These are phyloP conservation scores for Clamator glandarius DNA, from an alignment of 2,797 vertebrate species.

Conservation along the genomic window DNA sequence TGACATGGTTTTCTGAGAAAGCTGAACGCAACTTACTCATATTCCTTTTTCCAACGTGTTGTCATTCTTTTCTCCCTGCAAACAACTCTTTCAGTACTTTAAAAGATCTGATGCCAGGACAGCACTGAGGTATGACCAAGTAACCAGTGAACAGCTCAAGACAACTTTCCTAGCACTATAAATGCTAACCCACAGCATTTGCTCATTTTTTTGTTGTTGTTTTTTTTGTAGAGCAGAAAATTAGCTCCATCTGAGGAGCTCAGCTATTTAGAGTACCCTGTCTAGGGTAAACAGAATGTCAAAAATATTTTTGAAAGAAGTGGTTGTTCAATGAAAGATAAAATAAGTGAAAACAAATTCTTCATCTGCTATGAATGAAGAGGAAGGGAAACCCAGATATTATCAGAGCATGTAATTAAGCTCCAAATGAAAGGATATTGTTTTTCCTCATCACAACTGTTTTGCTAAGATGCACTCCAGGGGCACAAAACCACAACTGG, in stretches of 20 bases:
- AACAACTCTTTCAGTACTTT: neutral
- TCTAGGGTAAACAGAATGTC: neutral
- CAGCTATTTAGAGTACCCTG: neutral
- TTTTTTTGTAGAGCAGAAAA: neutral
- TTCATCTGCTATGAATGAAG: neutral
- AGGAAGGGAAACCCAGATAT: neutral
- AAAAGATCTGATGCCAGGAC: neutral
- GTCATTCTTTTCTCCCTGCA: neutral
- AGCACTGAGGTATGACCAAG: neutral
- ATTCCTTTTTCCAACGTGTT: neutral
- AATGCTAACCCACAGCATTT: neutral
- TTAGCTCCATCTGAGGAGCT: neutral
- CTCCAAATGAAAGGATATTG: slow-evolving; percentile 16
- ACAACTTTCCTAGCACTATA: neutral
- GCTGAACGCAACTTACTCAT: neutral
- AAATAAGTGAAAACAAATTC: slow-evolving; percentile 20
- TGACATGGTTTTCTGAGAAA: neutral
- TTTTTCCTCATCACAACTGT: slow-evolving; percentile 4
- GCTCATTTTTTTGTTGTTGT: neutral
- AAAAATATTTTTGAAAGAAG: slow-evolving; percentile 14
- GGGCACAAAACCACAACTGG: neutral
- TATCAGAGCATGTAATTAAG: slow-evolving; percentile 31
- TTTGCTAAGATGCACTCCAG: slow-evolving; percentile 39
- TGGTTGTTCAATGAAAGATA: slow-evolving; percentile 11
- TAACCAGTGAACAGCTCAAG: neutral